Evolutionary conservation across 30 jellyfish, hydroid and myxozoan genomes (phyloP).

Genomic region (Turritopsis rubra): DNA sequence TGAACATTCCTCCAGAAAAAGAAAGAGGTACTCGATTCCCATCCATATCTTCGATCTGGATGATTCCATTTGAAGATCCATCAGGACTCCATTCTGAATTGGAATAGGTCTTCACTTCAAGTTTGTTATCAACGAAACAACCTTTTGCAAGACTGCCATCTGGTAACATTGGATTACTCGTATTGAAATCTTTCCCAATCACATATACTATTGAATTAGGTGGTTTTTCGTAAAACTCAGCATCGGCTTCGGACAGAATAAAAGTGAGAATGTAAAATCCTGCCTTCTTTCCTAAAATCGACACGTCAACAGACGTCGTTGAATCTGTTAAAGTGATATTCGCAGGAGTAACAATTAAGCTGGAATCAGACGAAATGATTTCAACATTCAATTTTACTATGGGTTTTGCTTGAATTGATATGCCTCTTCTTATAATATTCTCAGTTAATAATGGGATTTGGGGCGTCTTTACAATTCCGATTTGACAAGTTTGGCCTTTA

Average conservation of each 20-base stretch:
- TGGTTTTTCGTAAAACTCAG: constrained; percentile 23
- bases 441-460: constrained; percentile 21
- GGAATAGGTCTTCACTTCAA: not conserved
- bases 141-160: constrained; percentile 9
- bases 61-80: constrained; percentile 9
- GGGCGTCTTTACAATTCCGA: constrained; percentile 43
- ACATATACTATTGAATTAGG: constrained; percentile 21
- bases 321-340: constrained; percentile 20
- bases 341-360: constrained; percentile 12
- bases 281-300: constrained; percentile 5
- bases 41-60: not conserved
- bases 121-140: not conserved
- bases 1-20: not conserved
- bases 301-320: not conserved
- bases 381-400: constrained; percentile 19
- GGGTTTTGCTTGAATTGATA: constrained; percentile 37
- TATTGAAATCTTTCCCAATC: not conserved
- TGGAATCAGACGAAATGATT: constrained; percentile 2
- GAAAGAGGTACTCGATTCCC: constrained; percentile 4
- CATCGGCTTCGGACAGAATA: constrained; percentile 28
- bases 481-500: constrained; percentile 34
- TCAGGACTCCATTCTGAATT: not conserved
- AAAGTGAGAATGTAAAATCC: constrained; percentile 30
- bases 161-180: constrained; percentile 4
- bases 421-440: not conserved